Percentiles rank a stretch among this genome's conserved stretches.
phyloP scores from a whole-genome alignment of 2,888 invertebrate species.

The Eilema sororculum region DNA sequence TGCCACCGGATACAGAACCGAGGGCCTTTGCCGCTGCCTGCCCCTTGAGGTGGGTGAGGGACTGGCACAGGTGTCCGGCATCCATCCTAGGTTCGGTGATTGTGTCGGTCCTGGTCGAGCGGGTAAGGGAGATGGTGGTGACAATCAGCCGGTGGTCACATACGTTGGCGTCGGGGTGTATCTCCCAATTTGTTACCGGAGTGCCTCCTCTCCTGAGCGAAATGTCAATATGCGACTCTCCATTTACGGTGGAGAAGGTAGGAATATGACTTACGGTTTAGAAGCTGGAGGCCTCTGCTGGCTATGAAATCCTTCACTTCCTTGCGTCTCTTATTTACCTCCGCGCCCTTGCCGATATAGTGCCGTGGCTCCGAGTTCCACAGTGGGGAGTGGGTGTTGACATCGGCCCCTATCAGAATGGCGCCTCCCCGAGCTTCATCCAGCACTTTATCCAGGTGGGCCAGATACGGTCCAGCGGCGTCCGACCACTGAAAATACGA shows the following conservation, averaged over 20 bases:
- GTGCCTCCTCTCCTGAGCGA: constrained; percentile 31
- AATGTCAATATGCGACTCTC: constrained; percentile 48
- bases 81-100: too few relatives aligned
- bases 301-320: constrained; percentile 10
- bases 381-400: constrained; percentile 51
- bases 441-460: constrained; percentile 34
- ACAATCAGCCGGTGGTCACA: background rate
- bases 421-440: background rate
- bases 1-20: background rate
- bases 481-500: too few relatives aligned
- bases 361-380: constrained; percentile 38
- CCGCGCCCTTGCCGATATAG: constrained; percentile 30
- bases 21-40: background rate
- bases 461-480: background rate
- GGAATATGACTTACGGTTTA: constrained; percentile 8
- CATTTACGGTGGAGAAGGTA: constrained; percentile 37
- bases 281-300: background rate
- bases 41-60: background rate
- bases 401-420: constrained; percentile 39
- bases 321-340: background rate
- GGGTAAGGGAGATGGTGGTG: constrained; percentile 36
- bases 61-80: background rate
- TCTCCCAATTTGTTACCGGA: constrained; percentile 28
- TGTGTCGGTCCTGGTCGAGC: too few relatives aligned
- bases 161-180: constrained; percentile 20